These are phyloP conservation scores for Origma solitaria DNA, from an alignment of 2,113 vertebrate genomes.

Conservation along the genomic window DNA sequence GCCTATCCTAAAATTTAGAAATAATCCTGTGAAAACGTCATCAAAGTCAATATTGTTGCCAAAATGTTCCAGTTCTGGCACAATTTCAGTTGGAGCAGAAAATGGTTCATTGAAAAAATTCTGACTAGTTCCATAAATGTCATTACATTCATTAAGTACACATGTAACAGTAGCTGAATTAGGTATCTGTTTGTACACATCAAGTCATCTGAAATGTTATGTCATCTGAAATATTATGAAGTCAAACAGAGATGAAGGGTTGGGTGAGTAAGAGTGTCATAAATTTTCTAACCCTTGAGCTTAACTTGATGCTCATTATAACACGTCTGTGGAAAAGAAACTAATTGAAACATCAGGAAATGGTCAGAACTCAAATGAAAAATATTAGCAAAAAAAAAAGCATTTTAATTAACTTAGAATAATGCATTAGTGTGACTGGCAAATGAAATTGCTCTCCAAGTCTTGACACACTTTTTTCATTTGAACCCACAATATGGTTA, in stretches of 20 bases:
- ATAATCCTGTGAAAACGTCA: neutral
- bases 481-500: neutral
- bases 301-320: neutral
- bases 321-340: neutral
- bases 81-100: neutral
- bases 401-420: neutral
- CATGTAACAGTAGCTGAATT: neutral
- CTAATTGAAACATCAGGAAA: constrained; percentile 16
- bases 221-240: neutral
- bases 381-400: neutral
- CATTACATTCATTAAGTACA: neutral
- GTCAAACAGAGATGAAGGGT: neutral
- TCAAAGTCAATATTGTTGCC: neutral
- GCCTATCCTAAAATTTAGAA: neutral
- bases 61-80: neutral
- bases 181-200: neutral
- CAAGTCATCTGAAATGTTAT: neutral
- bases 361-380: neutral
- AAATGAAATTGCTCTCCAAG: neutral
- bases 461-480: neutral
- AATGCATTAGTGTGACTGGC: neutral
- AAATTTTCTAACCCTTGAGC: neutral
- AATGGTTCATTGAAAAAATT: neutral
- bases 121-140: neutral
- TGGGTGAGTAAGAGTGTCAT: neutral